phyloP scores from a whole-genome alignment of 2,888 invertebrate genomes.

The Melanophora roralis region DNA sequence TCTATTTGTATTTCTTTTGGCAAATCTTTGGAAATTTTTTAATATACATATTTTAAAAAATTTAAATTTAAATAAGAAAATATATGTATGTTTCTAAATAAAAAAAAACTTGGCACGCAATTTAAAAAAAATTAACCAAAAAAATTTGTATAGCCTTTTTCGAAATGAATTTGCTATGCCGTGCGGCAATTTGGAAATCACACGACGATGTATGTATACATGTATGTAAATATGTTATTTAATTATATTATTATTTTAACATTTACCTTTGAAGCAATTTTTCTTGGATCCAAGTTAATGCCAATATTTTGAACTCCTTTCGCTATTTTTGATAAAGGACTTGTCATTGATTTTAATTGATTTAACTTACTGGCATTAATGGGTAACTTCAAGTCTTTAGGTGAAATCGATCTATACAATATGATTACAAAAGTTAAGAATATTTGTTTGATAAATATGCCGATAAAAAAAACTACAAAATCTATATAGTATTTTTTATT shows the following conservation, averaged over 20 bases:
- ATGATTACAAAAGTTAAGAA: neutral
- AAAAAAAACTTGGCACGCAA: too few relatives aligned
- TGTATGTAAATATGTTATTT: neutral
- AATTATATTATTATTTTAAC: neutral
- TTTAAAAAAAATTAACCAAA: too few relatives aligned
- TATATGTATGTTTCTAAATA: too few relatives aligned
- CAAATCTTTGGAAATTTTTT: too few relatives aligned
- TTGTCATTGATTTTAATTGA: conserved; percentile 81
- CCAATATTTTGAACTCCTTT: conserved; percentile 91
- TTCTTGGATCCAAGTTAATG: conserved; percentile 90
- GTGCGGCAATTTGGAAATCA: too few relatives aligned
- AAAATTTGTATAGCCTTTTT: too few relatives aligned
- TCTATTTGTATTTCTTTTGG: too few relatives aligned
- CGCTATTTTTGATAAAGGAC: conserved; percentile 89
- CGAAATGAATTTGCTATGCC: too few relatives aligned
- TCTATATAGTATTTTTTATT: conserved; percentile 21
- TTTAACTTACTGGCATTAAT: conserved; percentile 86
- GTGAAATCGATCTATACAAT: conserved; percentile 51
- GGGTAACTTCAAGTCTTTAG: conserved; percentile 81
- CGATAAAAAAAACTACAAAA: conserved; percentile 12
- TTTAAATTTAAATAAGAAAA: too few relatives aligned
- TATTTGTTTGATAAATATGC: neutral
- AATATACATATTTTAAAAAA: too few relatives aligned
- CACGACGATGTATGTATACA: too few relatives aligned
- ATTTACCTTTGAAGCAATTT: conserved; percentile 78